A percentile compares a stretch with the other conserved stretches of the same genome.
Evolutionary conservation across 2,113 vertebrate species (phyloP).

Genomic region (Empidonax alnorum): DNA sequence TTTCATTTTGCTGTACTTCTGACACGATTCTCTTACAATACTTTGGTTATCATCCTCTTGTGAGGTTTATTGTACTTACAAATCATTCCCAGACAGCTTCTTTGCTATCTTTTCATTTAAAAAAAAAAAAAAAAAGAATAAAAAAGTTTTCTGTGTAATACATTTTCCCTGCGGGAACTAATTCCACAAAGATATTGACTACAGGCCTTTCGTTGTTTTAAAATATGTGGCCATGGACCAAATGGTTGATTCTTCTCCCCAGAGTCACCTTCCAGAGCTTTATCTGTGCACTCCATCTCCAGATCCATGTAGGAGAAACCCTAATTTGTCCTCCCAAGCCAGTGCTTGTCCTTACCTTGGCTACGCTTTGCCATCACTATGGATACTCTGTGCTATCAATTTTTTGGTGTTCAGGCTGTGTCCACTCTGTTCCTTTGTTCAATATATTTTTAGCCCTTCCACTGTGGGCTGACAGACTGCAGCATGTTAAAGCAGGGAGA

Average conservation of each 20-base stretch:
- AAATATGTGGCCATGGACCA: conserved; percentile 25
- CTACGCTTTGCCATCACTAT: background rate
- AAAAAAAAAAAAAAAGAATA: background rate
- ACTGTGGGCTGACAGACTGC: conserved; percentile 21
- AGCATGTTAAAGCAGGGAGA: conserved; percentile 61
- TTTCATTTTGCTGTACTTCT: conserved; percentile 45
- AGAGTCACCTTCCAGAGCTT: background rate
- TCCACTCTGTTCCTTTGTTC: conserved; percentile 22
- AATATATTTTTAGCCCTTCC: conserved; percentile 37
- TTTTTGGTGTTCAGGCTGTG: background rate
- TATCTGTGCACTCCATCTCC: background rate
- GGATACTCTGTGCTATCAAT: background rate
- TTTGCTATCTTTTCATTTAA: conserved; percentile 56
- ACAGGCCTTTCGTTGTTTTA: conserved; percentile 52
- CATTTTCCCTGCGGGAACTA: conserved; percentile 51
- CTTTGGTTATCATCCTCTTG: conserved; percentile 54
- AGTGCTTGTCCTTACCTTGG: background rate
- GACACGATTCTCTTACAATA: conserved; percentile 33
- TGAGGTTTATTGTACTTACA: conserved; percentile 62
- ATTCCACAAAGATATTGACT: conserved; percentile 56
- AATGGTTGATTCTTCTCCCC: background rate
- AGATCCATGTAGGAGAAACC: background rate
- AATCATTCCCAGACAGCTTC: conserved; percentile 62
- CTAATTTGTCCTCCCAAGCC: background rate
- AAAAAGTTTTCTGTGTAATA: conserved; percentile 5